phyloP scores from a whole-genome alignment of 1,140 invertebrate species.

The Tribolium madens region DNA sequence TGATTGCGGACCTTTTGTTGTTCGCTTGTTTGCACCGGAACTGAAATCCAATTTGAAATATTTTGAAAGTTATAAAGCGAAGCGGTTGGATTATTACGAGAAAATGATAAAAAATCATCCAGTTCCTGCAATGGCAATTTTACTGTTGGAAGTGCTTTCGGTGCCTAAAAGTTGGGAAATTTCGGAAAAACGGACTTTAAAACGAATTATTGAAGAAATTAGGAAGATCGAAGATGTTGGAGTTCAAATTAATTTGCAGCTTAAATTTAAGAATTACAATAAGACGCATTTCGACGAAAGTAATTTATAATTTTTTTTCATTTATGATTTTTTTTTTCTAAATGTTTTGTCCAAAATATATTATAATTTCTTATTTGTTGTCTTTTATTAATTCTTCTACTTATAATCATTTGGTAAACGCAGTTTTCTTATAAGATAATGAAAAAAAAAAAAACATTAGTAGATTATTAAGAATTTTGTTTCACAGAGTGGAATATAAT shows the following conservation, averaged over 20 bases:
- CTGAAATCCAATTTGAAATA: neutral
- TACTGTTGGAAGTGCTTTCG: neutral
- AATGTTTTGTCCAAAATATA: too few species aligned
- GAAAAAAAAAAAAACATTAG: too few species aligned
- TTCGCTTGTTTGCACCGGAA: neutral
- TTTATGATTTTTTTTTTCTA: too few species aligned
- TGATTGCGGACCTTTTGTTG: neutral
- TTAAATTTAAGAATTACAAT: neutral
- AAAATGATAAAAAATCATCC: neutral
- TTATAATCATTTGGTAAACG: too few species aligned
- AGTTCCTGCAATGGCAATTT: neutral
- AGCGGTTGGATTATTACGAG: neutral
- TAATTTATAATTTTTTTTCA: too few species aligned
- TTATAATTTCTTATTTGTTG: too few species aligned
- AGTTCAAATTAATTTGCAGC: neutral
- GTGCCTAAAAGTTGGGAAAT: neutral
- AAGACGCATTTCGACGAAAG: too few species aligned
- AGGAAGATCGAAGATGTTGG: neutral
- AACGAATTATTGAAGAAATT: neutral
- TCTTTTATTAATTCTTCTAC: too few species aligned
- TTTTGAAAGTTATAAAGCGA: neutral
- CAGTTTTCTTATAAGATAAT: too few species aligned
- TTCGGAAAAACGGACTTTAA: neutral
- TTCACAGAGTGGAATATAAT: too few species aligned
- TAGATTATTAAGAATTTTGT: too few species aligned